A percentile compares a stretch with the other conserved stretches of the same genome.
Conservation (phyloP, 2,888 invertebrate species). For the Drosophila buzzatii region DNA sequence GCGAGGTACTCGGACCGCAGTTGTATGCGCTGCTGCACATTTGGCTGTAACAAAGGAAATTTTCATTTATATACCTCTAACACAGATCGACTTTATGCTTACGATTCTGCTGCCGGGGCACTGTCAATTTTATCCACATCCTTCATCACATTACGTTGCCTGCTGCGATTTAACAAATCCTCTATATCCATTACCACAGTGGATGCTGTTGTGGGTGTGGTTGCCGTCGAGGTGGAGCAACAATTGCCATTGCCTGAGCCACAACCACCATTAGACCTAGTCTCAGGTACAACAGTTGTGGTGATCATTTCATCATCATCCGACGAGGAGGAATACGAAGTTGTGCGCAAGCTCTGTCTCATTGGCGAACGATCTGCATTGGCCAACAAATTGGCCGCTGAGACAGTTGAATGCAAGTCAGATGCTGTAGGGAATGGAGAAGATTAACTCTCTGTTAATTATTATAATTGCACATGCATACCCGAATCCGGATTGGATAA, state of each 20-base stretch:
- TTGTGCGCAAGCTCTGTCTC: conserved; percentile 73
- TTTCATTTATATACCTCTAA: not conserved
- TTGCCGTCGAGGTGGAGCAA: conserved; percentile 75
- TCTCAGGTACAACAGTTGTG: conserved; percentile 49
- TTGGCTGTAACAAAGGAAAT: conserved; percentile 44
- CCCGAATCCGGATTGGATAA: conserved; percentile 86
- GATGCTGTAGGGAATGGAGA: conserved; percentile 35
- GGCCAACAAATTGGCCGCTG: conserved; percentile 82
- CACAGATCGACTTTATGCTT: not conserved
- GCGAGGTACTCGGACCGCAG: conserved; percentile 86
- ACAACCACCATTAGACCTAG: conserved; percentile 49
- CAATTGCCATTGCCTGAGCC: conserved; percentile 81
- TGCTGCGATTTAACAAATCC: conserved; percentile 86
- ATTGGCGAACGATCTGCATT: conserved; percentile 66
- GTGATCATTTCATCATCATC: conserved; percentile 83
- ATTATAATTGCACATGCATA: conserved; percentile 43
- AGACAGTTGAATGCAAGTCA: conserved; percentile 82
- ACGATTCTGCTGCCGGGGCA: conserved; percentile 58
- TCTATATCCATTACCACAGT: conserved; percentile 88
- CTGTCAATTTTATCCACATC: conserved; percentile 61
- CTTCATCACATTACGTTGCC: conserved; percentile 52
- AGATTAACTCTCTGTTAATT: not conserved
- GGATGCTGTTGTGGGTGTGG: conserved; percentile 73
- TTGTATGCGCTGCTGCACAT: conserved; percentile 86
- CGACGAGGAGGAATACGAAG: conserved; percentile 83